phyloP scores from a whole-genome alignment of 2,113 vertebrate species.

The Falco punctatus region DNA sequence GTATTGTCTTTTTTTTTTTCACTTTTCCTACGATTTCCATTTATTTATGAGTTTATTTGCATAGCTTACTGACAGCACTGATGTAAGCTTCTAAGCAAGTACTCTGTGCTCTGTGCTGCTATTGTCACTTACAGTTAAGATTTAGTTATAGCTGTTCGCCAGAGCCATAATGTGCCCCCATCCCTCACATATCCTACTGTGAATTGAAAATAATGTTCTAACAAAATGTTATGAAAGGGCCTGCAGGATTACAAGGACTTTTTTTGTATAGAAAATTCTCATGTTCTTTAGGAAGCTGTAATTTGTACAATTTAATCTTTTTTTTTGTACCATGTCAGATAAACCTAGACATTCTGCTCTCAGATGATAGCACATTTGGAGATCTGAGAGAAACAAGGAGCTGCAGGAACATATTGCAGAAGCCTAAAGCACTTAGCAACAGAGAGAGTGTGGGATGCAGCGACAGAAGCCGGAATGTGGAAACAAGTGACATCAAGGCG shows the following conservation, averaged over 20 bases:
- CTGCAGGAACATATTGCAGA: conserved; percentile 74
- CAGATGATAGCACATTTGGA: conserved; percentile 54
- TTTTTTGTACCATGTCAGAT: conserved; percentile 26
- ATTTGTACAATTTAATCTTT: conserved; percentile 37
- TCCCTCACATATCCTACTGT: neutral
- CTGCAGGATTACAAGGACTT: neutral
- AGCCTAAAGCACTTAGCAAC: conserved; percentile 79
- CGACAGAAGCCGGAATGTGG: conserved; percentile 43
- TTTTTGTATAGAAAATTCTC: neutral
- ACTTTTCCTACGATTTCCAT: neutral
- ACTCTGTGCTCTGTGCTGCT: neutral
- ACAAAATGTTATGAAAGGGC: neutral
- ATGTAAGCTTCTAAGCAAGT: neutral
- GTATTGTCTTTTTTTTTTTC: neutral
- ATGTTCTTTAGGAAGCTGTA: conserved; percentile 41
- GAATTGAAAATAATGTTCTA: conserved; percentile 30
- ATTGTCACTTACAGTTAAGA: conserved; percentile 7
- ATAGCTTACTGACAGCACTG: neutral
- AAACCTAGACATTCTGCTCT: conserved; percentile 54
- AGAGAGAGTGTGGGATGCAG: conserved; percentile 74
- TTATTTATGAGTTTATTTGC: conserved; percentile 12
- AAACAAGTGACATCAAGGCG: conserved; percentile 68
- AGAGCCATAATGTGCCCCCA: neutral
- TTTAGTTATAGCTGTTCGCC: conserved; percentile 12
- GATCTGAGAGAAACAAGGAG: conserved; percentile 64